Evolutionary conservation across 2,888 invertebrate genomes (phyloP).

Genomic region (Patella ulyssiponensis): DNA sequence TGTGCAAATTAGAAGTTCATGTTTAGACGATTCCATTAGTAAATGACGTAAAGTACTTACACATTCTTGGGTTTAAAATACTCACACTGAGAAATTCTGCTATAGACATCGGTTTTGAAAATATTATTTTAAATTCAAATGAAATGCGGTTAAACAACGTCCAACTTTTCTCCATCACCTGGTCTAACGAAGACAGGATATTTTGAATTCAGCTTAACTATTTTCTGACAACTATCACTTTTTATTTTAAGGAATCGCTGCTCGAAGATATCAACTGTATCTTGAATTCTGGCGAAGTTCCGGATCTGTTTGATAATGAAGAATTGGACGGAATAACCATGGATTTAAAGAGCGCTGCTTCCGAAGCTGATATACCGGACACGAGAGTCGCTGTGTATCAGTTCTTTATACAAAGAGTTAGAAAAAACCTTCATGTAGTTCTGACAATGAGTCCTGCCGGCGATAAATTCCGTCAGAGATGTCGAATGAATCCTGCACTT

Average conservation of each 20-base stretch:
- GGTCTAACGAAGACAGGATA: too few relatives aligned
- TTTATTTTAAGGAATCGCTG: slow-evolving; percentile 65
- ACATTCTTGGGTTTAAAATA: too few relatives aligned
- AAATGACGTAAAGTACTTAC: too few relatives aligned
- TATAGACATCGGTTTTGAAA: too few relatives aligned
- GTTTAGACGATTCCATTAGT: too few relatives aligned
- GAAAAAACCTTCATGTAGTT: slow-evolving; percentile 69
- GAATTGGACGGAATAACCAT: slow-evolving; percentile 70
- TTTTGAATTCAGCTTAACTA: too few relatives aligned
- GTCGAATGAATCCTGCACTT: slow-evolving; percentile 71
- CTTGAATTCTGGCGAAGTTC: slow-evolving; percentile 71
- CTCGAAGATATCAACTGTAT: slow-evolving; percentile 72
- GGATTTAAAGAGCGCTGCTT: slow-evolving; percentile 69
- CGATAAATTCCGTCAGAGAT: slow-evolving; percentile 68
- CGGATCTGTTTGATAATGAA: slow-evolving; percentile 71
- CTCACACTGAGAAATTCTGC: too few relatives aligned
- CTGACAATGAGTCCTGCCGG: slow-evolving; percentile 71
- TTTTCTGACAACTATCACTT: too few relatives aligned
- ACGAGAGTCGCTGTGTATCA: slow-evolving; percentile 66
- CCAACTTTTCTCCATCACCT: too few relatives aligned
- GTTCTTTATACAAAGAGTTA: slow-evolving; percentile 69
- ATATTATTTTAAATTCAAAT: too few relatives aligned
- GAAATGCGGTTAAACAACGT: too few relatives aligned
- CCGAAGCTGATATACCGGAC: slow-evolving; percentile 67
- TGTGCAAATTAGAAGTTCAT: too few relatives aligned